These are phyloP conservation scores for Eudemis profundana DNA, from an alignment of 2,888 invertebrate genomes.

Conservation along the genomic window DNA sequence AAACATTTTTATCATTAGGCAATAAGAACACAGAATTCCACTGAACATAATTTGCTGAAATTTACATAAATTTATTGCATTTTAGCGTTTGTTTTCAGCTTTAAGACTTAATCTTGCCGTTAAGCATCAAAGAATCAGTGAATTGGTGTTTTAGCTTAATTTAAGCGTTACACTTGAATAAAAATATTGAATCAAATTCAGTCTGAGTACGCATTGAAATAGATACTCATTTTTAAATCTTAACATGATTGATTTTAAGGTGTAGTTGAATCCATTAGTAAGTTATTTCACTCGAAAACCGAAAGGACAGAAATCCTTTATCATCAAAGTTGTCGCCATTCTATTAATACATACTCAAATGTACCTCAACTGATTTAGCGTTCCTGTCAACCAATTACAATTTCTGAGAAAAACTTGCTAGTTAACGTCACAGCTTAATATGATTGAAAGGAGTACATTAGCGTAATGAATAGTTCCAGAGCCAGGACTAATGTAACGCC, in stretches of 20 bases:
- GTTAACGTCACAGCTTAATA: conserved; percentile 47
- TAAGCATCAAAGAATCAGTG: no score
- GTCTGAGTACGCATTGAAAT: no score
- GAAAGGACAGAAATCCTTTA: not conserved
- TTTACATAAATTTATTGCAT: no score
- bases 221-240: no score
- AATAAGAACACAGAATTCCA: no score
- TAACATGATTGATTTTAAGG: not conserved
- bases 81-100: no score
- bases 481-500: conserved; percentile 59
- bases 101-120: no score
- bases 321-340: conserved; percentile 1
- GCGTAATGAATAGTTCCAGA: conserved; percentile 60
- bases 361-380: conserved; percentile 8
- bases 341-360: not conserved
- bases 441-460: conserved; percentile 55
- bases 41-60: no score
- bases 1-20: no score
- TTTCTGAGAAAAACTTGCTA: conserved; percentile 34
- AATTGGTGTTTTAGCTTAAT: no score
- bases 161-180: no score
- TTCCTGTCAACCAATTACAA: conserved; percentile 38
- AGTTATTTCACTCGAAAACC: not conserved
- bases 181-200: no score
- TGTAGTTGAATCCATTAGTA: not conserved